Conservation (phyloP, 2,888 invertebrate genomes). For the Eutolmus rufibarbis region DNA sequence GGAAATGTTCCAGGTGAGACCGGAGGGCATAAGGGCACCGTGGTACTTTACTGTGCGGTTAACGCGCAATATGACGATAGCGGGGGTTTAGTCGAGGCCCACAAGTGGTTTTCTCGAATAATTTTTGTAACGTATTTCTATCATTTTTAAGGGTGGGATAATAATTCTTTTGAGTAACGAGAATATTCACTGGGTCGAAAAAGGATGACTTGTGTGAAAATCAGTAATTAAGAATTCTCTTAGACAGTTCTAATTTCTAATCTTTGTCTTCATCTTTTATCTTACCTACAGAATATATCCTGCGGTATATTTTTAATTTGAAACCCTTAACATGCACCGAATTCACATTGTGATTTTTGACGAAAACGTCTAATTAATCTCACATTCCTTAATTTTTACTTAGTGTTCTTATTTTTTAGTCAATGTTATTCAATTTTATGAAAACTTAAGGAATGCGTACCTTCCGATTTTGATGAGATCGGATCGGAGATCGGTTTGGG, state of each 20-base stretch:
- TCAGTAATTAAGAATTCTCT: background rate
- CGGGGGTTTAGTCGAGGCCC: background rate
- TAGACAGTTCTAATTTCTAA: background rate
- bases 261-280: background rate
- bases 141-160: background rate
- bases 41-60: background rate
- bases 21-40: background rate
- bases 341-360: too few relatives aligned
- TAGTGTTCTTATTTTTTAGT: too few relatives aligned
- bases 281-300: too few relatives aligned
- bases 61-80: background rate
- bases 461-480: too few relatives aligned
- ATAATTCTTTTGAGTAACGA: background rate
- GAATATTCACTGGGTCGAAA: background rate
- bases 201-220: background rate
- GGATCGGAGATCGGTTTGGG: too few relatives aligned
- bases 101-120: background rate
- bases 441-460: too few relatives aligned
- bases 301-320: too few relatives aligned
- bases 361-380: too few relatives aligned
- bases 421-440: too few relatives aligned
- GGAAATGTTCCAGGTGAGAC: background rate
- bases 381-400: too few relatives aligned
- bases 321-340: too few relatives aligned
- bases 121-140: background rate